phyloP scores from a whole-genome alignment of 2,888 invertebrate genomes.

The Drosophila yooni region DNA sequence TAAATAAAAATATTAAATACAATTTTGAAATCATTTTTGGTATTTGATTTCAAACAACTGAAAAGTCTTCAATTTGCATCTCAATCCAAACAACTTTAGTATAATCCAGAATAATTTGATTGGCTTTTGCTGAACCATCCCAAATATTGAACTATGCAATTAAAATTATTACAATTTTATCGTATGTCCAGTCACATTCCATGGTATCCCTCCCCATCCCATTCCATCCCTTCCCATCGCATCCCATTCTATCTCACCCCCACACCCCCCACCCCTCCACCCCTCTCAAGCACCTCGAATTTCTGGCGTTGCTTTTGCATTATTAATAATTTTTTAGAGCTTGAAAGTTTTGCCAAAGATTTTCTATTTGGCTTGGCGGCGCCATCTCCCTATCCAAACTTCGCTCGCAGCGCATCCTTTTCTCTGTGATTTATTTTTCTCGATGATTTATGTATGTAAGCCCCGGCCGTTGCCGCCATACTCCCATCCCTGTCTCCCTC shows the following conservation, averaged over 20 bases:
- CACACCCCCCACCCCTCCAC: neutral
- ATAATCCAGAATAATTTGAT: neutral
- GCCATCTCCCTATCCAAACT: slow-evolving; percentile 17
- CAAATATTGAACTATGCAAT: slow-evolving; percentile 15
- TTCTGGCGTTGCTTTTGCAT: slow-evolving; percentile 59
- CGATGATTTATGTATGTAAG: slow-evolving; percentile 68
- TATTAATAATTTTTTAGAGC: slow-evolving; percentile 76
- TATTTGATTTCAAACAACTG: neutral
- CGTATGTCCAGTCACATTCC: slow-evolving; percentile 5
- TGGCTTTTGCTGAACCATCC: neutral
- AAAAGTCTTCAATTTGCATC: neutral
- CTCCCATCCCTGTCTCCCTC: neutral
- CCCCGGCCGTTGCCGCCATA: slow-evolving; percentile 1
- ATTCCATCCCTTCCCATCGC: too few species aligned
- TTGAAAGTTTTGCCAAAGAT: slow-evolving; percentile 70
- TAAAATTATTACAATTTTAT: slow-evolving; percentile 22
- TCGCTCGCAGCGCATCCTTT: slow-evolving; percentile 23
- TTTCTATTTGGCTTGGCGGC: slow-evolving; percentile 58
- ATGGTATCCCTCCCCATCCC: slow-evolving; percentile 6
- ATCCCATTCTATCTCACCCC: neutral
- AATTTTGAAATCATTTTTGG: neutral
- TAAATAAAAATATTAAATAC: neutral
- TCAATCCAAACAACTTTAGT: neutral
- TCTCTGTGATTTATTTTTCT: slow-evolving; percentile 69
- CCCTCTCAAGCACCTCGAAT: neutral